Evolutionary conservation across 2,113 vertebrate genomes (phyloP), one percentile per base, ranked within the genome.

Genomic region (Pelecanus crispus): DNA sequence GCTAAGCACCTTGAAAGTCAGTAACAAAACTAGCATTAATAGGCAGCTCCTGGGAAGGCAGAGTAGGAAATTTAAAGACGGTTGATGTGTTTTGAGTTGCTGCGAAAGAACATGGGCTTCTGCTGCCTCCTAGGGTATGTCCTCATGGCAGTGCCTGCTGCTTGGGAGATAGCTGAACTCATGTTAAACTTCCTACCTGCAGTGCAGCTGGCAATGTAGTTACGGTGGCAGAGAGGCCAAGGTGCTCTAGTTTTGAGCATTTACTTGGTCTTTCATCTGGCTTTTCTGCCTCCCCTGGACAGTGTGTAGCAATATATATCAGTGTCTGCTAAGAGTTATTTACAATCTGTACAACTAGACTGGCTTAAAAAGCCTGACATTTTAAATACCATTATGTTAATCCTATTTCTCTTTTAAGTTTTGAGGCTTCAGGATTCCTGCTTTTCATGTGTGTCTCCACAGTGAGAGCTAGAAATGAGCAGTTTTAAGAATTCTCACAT

Each of bases 91-190:
- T 93, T 17, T 36, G 52, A 86, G 49, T 16, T 47, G 68, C 68
- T 72, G 47, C 0, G 10, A 52, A 38, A 52, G 68, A 94, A 92
- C 31, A 2, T n/a, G 91, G 52, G 58, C 89, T 94, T 77, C 87
- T 97, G 94, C 95, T 97, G 93, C 94, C 89, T 96, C 93, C 94
- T 97, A 97, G 90, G 94, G 93, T 90, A 90, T 47, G 86, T 84
- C 90, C 62, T 72, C 66, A 68, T 18, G 70, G 78, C 81, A 85
- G 66, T 94, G 61, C 31, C 68, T 45, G 52, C 52, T 90, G 42
- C 56, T 22, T 6, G 6, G 70, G 25, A 73, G 65, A 24, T 26
- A 68, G 19, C 74, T 42, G 78, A n/a, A 17, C 47, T 86, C 18
- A 20, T 10, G 12, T 13, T 44, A 28, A 31, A 40, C 32, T n/a